A percentile compares a stretch with the other conserved stretches of the same genome.
phyloP scores from a whole-genome alignment of 1,140 invertebrate genomes.

The Papilio polyxenes region DNA sequence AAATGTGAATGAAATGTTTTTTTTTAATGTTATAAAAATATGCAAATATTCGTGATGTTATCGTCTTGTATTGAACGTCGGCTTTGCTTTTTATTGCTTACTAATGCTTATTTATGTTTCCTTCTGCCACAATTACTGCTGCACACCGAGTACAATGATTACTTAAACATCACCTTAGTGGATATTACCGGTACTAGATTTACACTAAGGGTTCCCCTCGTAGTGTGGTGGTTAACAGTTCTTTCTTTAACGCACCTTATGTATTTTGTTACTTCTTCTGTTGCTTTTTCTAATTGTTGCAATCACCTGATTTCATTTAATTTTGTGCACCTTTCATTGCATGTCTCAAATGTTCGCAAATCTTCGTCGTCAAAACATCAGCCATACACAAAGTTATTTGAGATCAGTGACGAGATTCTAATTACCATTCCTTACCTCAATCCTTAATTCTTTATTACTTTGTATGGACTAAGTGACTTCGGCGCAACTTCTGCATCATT shows the following conservation, averaged over 20 bases:
- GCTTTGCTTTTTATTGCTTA: conserved; percentile 60
- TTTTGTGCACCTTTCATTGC: conserved; percentile 71
- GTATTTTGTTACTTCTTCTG: conserved; percentile 36
- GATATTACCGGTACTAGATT: too few species aligned
- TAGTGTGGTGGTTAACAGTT: neutral
- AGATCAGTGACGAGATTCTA: conserved; percentile 79
- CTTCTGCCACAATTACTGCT: neutral
- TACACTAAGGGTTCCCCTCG: neutral
- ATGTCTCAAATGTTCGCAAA: conserved; percentile 60
- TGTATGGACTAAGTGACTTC: conserved; percentile 59
- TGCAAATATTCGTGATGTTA: conserved; percentile 58
- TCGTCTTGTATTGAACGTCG: conserved; percentile 62
- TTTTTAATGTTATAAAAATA: conserved; percentile 37
- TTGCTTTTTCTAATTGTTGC: conserved; percentile 41
- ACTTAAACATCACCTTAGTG: neutral
- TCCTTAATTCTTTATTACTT: conserved; percentile 55
- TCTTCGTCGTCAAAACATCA: conserved; percentile 41
- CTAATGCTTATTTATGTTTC: conserved; percentile 29
- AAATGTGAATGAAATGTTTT: conserved; percentile 42
- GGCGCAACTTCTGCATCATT: conserved; percentile 67
- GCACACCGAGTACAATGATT: neutral
- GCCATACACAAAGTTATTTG: conserved; percentile 72
- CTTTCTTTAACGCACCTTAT: conserved; percentile 26
- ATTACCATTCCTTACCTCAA: conserved; percentile 59
- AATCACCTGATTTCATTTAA: conserved; percentile 76